Conservation (phyloP, 2,797 vertebrate genomes). For the Apogon talboti region DNA sequence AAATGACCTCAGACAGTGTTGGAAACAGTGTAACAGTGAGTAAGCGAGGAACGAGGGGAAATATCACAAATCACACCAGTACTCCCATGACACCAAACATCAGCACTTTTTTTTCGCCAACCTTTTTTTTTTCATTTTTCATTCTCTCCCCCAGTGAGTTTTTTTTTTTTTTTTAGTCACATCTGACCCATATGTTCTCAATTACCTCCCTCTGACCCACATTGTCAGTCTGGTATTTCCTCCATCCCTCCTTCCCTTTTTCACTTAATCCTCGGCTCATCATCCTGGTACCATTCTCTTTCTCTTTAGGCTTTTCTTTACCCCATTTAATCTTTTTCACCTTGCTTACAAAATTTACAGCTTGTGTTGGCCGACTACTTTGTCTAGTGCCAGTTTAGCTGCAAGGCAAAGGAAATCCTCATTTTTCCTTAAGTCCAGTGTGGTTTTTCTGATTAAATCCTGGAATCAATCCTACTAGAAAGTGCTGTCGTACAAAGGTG, state of each 20-base stretch:
- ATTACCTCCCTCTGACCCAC: slow-evolving; percentile 83
- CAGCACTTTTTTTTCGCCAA: slow-evolving; percentile 59
- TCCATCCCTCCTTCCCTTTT: slow-evolving; percentile 64
- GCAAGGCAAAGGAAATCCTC: slow-evolving; percentile 8
- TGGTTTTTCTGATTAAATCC: slow-evolving; percentile 4
- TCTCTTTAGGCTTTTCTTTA: neutral
- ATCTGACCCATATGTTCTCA: slow-evolving; percentile 85
- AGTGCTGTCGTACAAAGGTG: slow-evolving; percentile 1
- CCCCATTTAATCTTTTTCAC: neutral
- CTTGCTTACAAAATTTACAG: neutral
- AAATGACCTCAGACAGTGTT: slow-evolving; percentile 55
- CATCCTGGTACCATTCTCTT: slow-evolving; percentile 25
- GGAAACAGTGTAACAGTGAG: slow-evolving; percentile 47
- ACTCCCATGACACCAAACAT: slow-evolving; percentile 57
- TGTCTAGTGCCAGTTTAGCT: slow-evolving; percentile 29
- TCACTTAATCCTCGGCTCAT: slow-evolving; percentile 33
- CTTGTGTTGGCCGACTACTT: neutral
- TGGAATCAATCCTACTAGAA: slow-evolving; percentile 1
- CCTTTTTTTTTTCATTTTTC: slow-evolving; percentile 39
- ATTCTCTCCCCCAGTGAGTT: slow-evolving; percentile 46
- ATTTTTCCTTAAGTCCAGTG: neutral
- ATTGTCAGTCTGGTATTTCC: slow-evolving; percentile 88
- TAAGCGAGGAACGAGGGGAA: slow-evolving; percentile 46
- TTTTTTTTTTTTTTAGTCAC: slow-evolving; percentile 43
- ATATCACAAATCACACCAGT: slow-evolving; percentile 61